Conservation (phyloP, 2,888 invertebrate genomes). For the Parnassius glacialis region DNA sequence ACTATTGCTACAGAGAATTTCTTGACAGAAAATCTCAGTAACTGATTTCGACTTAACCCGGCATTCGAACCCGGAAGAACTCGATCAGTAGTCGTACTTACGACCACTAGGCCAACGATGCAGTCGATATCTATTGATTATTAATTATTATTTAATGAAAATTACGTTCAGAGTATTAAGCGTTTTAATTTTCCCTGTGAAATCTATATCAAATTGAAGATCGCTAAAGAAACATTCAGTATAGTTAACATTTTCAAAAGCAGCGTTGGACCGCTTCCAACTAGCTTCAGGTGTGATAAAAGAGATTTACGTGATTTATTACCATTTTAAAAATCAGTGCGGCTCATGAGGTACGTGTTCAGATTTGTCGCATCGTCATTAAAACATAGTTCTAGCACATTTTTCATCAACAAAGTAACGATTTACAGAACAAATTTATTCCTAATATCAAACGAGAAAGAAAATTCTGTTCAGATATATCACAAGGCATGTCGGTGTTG, state of each 20-base stretch:
- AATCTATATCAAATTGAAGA: constrained; percentile 19
- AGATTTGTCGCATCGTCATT: constrained; percentile 16
- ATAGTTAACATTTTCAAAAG: constrained; percentile 20
- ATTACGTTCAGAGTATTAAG: no score
- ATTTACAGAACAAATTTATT: constrained; percentile 2
- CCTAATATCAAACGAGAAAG: background rate
- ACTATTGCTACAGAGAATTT: no score
- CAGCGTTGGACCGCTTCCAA: constrained; percentile 32
- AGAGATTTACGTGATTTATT: constrained; percentile 33
- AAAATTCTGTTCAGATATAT: no score
- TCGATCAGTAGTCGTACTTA: no score
- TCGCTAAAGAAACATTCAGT: constrained; percentile 19
- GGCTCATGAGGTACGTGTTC: constrained; percentile 18
- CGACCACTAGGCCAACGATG: no score
- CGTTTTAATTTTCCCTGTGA: constrained; percentile 11
- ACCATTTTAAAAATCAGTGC: constrained; percentile 26
- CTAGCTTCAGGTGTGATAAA: constrained; percentile 53
- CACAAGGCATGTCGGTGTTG: no score
- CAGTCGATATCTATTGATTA: no score
- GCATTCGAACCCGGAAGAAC: no score
- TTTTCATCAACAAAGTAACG: constrained; percentile 4
- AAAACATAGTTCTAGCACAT: constrained; percentile 1
- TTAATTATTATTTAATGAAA: no score
- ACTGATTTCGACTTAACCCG: no score
- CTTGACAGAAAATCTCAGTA: no score